Conservation (phyloP, 2,113 vertebrate species). For the Tringa solitaria region DNA sequence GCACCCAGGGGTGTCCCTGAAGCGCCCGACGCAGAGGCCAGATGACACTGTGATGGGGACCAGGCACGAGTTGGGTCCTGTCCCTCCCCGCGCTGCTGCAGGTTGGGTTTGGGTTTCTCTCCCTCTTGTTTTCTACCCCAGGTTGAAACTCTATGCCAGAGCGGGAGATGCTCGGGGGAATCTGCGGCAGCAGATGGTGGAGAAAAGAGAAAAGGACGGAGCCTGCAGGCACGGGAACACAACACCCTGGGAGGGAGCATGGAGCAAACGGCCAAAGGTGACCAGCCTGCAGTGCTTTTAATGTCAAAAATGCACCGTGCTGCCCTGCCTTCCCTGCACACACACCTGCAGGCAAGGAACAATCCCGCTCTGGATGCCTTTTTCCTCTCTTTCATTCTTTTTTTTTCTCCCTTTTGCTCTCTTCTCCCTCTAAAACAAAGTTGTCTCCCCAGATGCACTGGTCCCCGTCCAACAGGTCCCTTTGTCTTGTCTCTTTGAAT, state of each 20-base stretch:
- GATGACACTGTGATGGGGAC: background rate
- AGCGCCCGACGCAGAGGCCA: background rate
- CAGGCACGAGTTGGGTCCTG: background rate
- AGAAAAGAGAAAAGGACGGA: background rate
- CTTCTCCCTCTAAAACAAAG: background rate
- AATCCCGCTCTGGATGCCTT: background rate
- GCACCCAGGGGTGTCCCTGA: background rate
- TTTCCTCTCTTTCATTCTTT: background rate
- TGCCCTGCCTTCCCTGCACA: background rate
- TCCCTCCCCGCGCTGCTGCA: background rate
- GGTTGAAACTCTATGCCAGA: slow-evolving; percentile 48
- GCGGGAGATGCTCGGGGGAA: slow-evolving; percentile 10
- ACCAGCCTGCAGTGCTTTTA: background rate
- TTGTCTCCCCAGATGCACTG: slow-evolving; percentile 30
- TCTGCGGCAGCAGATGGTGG: slow-evolving; percentile 64
- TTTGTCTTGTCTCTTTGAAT: slow-evolving; percentile 48
- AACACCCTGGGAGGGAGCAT: background rate
- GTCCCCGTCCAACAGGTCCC: slow-evolving; percentile 11
- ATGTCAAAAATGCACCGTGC: background rate
- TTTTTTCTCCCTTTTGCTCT: background rate
- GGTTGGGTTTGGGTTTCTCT: slow-evolving; percentile 43
- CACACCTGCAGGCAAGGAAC: slow-evolving; percentile 14
- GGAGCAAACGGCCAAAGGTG: background rate
- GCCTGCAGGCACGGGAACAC: slow-evolving; percentile 43
- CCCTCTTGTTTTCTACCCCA: background rate